Evolutionary conservation across 2,797 vertebrate genomes (phyloP).

Genomic region (Chloroceryle amazona): DNA sequence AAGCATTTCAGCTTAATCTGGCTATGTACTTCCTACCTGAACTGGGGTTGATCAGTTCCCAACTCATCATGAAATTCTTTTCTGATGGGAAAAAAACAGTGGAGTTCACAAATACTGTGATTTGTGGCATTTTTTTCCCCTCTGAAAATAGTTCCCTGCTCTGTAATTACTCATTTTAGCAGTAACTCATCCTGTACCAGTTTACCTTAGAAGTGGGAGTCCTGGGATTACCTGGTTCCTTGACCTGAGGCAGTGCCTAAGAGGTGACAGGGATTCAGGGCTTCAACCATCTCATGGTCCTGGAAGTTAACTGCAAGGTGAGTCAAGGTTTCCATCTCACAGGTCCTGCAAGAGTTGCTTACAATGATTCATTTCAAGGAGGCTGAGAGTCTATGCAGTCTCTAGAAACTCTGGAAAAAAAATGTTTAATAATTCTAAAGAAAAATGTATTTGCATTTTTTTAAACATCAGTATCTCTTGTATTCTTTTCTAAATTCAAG

Average conservation of each 20-base stretch:
- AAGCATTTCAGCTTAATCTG: neutral
- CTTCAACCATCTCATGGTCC: neutral
- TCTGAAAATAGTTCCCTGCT: neutral
- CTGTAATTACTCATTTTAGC: neutral
- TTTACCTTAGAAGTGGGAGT: fast-evolving
- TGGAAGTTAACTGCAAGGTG: neutral
- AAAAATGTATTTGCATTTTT: neutral
- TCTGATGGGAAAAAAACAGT: neutral
- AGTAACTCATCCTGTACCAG: neutral
- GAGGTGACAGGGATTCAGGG: neutral
- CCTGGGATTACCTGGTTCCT: neutral
- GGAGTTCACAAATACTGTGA: neutral
- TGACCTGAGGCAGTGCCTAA: neutral
- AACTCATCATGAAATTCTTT: neutral
- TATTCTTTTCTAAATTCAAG: neutral
- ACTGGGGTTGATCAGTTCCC: neutral
- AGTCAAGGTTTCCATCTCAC: neutral
- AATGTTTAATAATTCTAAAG: neutral
- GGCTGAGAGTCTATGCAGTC: neutral
- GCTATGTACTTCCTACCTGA: neutral
- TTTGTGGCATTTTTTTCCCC: neutral
- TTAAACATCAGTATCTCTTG: neutral
- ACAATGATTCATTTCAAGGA: neutral
- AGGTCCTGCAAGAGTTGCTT: neutral
- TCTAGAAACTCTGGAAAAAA: neutral